phyloP scores from a whole-genome alignment of 2,113 vertebrate genomes.

The Mobula hypostoma region DNA sequence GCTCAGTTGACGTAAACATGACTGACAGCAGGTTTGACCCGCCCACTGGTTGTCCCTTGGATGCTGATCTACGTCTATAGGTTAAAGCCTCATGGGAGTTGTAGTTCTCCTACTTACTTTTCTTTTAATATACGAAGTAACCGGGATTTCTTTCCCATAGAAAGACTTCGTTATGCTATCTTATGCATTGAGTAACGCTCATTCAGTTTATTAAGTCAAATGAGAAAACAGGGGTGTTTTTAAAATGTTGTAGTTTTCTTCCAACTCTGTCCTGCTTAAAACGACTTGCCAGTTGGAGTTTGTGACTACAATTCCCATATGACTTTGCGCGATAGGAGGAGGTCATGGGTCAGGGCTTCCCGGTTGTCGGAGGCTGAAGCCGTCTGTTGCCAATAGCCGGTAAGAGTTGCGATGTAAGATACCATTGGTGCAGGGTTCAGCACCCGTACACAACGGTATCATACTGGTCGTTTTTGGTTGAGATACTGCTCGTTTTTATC shows the following conservation, averaged over 20 bases:
- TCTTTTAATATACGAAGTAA: not conserved
- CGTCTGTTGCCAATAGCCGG: not conserved
- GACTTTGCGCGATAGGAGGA: not conserved
- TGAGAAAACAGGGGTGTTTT: not conserved
- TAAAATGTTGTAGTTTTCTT: not conserved
- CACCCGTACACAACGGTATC: not conserved
- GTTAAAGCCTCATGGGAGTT: not conserved
- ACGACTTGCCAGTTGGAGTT: no score
- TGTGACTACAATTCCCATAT: not conserved
- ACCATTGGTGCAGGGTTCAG: not conserved
- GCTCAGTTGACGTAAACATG: not conserved
- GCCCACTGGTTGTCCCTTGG: no score
- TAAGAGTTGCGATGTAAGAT: not conserved
- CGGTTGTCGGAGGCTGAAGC: not conserved
- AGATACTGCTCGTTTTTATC: not conserved
- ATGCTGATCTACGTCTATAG: not conserved
- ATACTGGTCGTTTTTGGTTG: not conserved
- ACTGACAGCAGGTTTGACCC: not conserved
- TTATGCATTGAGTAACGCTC: not conserved
- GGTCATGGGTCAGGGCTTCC: not conserved
- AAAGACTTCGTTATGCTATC: not conserved
- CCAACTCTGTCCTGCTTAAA: not conserved
- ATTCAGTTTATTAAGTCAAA: not conserved
- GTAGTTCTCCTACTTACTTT: not conserved
- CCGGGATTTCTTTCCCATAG: not conserved